Conservation (phyloP, 2,797 vertebrate species). For the Orientallactaga sibirica region DNA sequence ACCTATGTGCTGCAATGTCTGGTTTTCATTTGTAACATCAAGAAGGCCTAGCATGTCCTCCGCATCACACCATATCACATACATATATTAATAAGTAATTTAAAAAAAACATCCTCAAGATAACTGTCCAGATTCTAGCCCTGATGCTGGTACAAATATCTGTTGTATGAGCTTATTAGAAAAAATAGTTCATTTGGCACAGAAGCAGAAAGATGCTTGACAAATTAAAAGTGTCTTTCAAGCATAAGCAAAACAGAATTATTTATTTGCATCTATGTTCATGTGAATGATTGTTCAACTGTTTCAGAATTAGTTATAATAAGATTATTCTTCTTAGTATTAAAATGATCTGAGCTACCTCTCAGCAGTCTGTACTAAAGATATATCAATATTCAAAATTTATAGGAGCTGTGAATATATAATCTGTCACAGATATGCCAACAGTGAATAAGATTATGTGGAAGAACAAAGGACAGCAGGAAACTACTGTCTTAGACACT, state of each 20-base stretch:
- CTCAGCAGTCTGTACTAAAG: not conserved
- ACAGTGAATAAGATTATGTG: not conserved
- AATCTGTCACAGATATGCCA: not conserved
- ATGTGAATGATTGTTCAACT: constrained; percentile 10
- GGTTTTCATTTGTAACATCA: too few species aligned
- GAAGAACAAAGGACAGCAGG: not conserved
- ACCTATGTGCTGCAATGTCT: not conserved
- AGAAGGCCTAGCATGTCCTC: too few species aligned
- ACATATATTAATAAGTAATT: too few species aligned
- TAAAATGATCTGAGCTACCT: not conserved
- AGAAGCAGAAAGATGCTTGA: not conserved
- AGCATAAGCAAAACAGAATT: not conserved
- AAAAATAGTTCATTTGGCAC: not conserved
- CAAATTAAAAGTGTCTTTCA: not conserved
- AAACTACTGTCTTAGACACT: not conserved
- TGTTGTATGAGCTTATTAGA: not conserved
- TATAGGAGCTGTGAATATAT: not conserved
- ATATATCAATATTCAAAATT: not conserved
- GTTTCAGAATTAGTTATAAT: not conserved
- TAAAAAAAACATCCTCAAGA: too few species aligned
- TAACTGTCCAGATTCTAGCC: not conserved
- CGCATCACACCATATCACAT: too few species aligned
- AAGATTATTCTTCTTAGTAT: not conserved
- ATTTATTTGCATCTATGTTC: not conserved
- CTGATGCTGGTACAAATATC: not conserved